A percentile compares a stretch with the other conserved stretches of the same genome.
Evolutionary conservation across 2,113 vertebrate genomes (phyloP).

Genomic region (Mormyrus lacerda): DNA sequence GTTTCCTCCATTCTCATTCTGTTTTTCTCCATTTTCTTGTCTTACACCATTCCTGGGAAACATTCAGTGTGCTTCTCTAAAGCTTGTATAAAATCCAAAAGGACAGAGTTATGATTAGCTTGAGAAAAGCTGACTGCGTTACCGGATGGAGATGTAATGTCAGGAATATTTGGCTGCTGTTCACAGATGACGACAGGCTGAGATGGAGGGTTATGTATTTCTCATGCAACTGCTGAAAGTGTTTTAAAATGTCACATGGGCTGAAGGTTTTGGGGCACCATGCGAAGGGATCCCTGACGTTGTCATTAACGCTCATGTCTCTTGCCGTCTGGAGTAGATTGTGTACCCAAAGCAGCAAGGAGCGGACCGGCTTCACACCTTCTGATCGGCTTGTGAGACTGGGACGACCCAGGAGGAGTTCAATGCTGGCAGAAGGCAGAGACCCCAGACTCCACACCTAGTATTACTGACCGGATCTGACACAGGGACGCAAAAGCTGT

Average conservation of each 20-base stretch:
- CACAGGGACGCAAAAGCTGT: constrained; percentile 11
- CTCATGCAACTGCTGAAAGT: not conserved
- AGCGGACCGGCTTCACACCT: constrained; percentile 69
- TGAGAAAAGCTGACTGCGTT: not conserved
- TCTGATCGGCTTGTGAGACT: constrained; percentile 50
- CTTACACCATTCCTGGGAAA: not conserved
- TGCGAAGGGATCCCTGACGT: not conserved
- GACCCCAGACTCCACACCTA: not conserved
- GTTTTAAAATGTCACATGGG: not conserved
- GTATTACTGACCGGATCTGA: constrained; percentile 1
- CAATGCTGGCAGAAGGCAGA: not conserved
- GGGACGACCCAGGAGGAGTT: not conserved
- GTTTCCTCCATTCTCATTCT: not conserved
- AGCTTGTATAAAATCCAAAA: not conserved
- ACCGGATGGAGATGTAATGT: not conserved
- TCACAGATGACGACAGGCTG: not conserved
- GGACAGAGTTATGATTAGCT: not conserved
- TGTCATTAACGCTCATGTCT: constrained; percentile 12
- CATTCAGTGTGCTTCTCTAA: not conserved
- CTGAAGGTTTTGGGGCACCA: not conserved
- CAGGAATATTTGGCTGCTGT: not conserved
- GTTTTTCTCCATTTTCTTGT: not conserved
- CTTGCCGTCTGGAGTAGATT: constrained; percentile 50
- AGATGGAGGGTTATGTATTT: not conserved
- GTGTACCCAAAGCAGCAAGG: constrained; percentile 69